Evolutionary conservation across 1,140 invertebrate genomes (phyloP).

Genomic region (Sarcophaga peregrina): DNA sequence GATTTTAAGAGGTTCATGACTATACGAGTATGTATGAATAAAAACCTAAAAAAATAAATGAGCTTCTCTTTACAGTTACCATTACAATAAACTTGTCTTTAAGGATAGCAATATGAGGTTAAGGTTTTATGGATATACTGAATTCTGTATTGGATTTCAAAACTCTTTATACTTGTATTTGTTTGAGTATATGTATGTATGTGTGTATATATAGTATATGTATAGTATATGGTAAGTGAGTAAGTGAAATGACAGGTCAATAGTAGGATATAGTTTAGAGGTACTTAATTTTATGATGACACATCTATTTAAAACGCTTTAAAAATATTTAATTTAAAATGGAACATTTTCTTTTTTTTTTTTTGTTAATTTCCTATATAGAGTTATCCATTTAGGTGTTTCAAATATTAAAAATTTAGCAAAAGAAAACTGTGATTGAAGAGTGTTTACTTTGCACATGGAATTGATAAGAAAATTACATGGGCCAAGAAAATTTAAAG

Average conservation of each 20-base stretch:
- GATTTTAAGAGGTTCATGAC: neutral
- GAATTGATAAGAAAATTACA: too few species aligned
- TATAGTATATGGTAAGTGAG: neutral
- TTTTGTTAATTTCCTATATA: neutral
- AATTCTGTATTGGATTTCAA: neutral
- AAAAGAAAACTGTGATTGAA: neutral
- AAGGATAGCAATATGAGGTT: constrained; percentile 17
- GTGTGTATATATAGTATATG: constrained; percentile 4
- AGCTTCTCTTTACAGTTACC: neutral
- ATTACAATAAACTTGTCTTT: neutral
- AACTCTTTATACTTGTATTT: neutral
- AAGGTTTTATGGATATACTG: neutral
- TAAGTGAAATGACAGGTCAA: constrained; percentile 36
- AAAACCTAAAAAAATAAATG: constrained; percentile 19
- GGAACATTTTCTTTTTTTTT: neutral
- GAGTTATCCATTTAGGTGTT: neutral
- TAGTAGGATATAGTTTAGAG: constrained; percentile 37
- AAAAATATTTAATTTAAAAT: too few species aligned
- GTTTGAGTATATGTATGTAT: constrained; percentile 3
- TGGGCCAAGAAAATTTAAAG: too few species aligned
- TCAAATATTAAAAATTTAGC: neutral
- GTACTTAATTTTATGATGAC: constrained; percentile 19
- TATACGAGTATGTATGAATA: neutral
- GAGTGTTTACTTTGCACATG: too few species aligned
- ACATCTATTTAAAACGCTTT: neutral